Base-by-base conservation (phyloP, 1,140 invertebrate genomes). In the Pentalonia nigronervosa region DNA sequence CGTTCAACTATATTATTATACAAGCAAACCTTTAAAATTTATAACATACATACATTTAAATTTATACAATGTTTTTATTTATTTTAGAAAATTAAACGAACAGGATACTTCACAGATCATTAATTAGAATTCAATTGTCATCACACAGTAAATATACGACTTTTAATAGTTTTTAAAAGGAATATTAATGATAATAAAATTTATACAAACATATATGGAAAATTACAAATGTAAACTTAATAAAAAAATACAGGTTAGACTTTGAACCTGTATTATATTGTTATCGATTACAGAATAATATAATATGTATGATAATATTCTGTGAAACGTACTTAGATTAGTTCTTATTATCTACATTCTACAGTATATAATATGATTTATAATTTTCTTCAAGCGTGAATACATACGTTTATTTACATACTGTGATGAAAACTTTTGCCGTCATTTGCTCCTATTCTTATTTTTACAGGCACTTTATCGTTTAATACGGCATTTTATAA, bases 381-480 rank as follows among this genome's bases (percentile, higher is more conserved):
- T 30, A 30, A n/a, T 76, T n/a, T 76, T n/a, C n/a, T n/a, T 0
- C 6, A n/a, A 67, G 30, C 30, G 9, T 6, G 30, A 67, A 14
- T n/a, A 4, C 41, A 4, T 41, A 67, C 30, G 30, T 67, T 67
- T 67, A n/a, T 67, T 67, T 67, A n/a, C 30, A 76, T 76, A 30
- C 17, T 17, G 60, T 30, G 14, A 34, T 76, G n/a, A 76, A 76
- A 76, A 76, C 14, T 34, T 76, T 34, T 76, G 14, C n/a, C 6
- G 6, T 20, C n/a, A n/a, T 76, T 76, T 17, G 17, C 11, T n/a
- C n/a, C n/a, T 0, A 76, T n/a, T 76, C 8, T 76, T 76, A 76
- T 76, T 76, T 76, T 76, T 76, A 76, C 60, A 76, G 30, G 60
- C 60, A n/a, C 60, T n/a, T n/a, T n/a, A 76, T 76, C 60, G 60